phyloP scores from a whole-genome alignment of 2,797 vertebrate species.

The Chaetophractus vellerosus region DNA sequence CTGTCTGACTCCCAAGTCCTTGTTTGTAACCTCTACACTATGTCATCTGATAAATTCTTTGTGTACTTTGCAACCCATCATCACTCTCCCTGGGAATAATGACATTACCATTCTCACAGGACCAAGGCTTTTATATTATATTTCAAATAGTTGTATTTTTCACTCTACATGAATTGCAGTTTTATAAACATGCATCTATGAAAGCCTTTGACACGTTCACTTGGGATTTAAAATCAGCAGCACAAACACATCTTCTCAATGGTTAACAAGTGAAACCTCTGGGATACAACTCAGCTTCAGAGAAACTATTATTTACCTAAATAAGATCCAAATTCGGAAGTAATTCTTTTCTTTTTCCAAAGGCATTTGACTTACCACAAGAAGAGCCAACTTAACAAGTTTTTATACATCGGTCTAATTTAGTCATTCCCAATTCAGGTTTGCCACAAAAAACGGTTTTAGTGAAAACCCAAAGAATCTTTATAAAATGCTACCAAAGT shows the following conservation, averaged over 20 bases:
- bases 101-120: background rate
- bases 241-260: constrained; percentile 27
- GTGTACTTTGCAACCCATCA: background rate
- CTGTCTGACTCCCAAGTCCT: background rate
- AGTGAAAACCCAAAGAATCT: constrained; percentile 31
- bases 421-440: constrained; percentile 29
- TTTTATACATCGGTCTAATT: background rate
- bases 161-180: background rate
- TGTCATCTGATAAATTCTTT: background rate
- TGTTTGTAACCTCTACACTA: background rate
- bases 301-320: constrained; percentile 21
- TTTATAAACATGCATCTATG: constrained; percentile 50
- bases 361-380: background rate
- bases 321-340: background rate
- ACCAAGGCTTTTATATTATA: background rate
- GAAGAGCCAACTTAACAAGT: constrained; percentile 24
- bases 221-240: constrained; percentile 52
- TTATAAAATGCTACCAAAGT: background rate
- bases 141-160: constrained; percentile 67
- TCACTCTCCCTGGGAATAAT: background rate
- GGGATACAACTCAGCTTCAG: constrained; percentile 10
- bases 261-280: constrained; percentile 2
- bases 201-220: constrained; percentile 45
- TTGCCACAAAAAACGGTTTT: background rate
- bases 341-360: background rate